Base-by-base conservation (phyloP, 2,888 invertebrate species). In the Drosophila villosipedis region DNA sequence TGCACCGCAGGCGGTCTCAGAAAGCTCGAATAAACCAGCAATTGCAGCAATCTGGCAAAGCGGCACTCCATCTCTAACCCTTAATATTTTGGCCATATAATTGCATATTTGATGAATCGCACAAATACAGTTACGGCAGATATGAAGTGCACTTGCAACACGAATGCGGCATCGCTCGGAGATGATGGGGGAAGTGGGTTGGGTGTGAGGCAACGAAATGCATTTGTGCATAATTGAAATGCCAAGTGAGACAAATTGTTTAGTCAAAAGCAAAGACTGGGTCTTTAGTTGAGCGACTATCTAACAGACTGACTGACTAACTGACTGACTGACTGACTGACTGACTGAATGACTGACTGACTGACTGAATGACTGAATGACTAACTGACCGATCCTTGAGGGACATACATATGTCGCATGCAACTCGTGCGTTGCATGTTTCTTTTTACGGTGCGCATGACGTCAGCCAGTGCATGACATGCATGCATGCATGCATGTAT, bases 91-190 rank as follows among this genome's bases (percentile, higher is more conserved):
- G 41, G 60, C 65, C 71, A 80, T 77, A 77, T 80, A 77, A 80
- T 80, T 80, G 80, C 80, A 77, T 80, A 73, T 64, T 79, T 74
- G 70, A 80, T 80, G 74, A 55, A 57, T 60, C 52, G 68, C 68
- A 69, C 33, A 67, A 57, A 72, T 53, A 72, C 52, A 30, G 16
- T 19, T 25, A 19, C 12, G 30, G 5, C 35, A 28, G 39, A 39
- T 4, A 19, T 28, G 28, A 6, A 25, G 19, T n/a, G 39, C 28
- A 57, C 41, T 30, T 57, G 30, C 57, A n/a, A 41, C 41, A 57
- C 30, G 57, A 39, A 41, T 41, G 30, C 30, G 37, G 16, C 37
- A 19, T 22, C n/a, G 28, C 16, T 16, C 22, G 14, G 14, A 16
- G 14, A 2, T 10, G 14, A n/a, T 19, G 3, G 19, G 10, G 39